Conservation (phyloP, 2,797 vertebrate genomes). For the Martes flavigula region DNA sequence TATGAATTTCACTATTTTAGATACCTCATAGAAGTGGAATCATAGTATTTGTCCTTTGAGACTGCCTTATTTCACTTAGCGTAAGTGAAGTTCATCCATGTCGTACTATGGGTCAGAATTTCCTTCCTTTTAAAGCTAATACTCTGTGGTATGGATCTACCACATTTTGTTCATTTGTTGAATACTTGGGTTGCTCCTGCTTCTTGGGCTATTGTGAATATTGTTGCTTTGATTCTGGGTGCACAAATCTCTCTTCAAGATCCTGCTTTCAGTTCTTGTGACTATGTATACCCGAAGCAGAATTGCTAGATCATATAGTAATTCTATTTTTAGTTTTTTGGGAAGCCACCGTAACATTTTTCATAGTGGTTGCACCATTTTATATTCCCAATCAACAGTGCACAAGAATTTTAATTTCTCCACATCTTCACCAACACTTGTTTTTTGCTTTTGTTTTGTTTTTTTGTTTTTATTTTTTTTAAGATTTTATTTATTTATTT, state of each 20-base stretch:
- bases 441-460: not conserved
- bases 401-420: not conserved
- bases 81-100: not conserved
- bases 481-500: no score
- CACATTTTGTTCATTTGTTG: not conserved
- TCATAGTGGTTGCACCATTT: not conserved
- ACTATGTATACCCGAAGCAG: not conserved
- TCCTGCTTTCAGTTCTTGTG: not conserved
- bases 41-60: not conserved
- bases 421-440: not conserved
- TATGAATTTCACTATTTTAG: not conserved
- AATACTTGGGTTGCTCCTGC: not conserved
- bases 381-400: not conserved
- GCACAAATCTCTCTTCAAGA: not conserved
- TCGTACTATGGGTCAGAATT: not conserved
- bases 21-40: not conserved
- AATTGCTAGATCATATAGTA: not conserved
- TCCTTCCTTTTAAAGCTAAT: not conserved
- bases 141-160: not conserved
- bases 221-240: not conserved
- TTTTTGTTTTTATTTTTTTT: not conserved
- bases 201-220: not conserved
- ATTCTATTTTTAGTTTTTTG: not conserved
- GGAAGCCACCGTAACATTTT: not conserved
- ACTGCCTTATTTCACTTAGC: not conserved